Evolutionary conservation across 2,797 vertebrate species (phyloP), one percentile per base, ranked within the genome.

Genomic region (Arnoldichthys spilopterus): DNA sequence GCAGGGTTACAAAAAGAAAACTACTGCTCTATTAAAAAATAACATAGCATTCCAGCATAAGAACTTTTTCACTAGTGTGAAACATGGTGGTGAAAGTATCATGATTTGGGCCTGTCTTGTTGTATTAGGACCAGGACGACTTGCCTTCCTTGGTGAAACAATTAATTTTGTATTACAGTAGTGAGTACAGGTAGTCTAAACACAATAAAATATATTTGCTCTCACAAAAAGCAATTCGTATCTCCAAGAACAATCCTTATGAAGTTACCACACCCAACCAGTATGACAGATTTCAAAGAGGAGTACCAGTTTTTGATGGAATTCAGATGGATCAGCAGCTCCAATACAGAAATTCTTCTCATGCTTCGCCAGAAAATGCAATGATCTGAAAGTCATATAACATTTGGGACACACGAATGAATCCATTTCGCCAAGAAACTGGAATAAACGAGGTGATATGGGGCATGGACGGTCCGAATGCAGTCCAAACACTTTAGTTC

Each of bases 311-410:
- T 37, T 22, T 59, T 49, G 43, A 13, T 24, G 9, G 16, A 34
- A 58, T 20, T 26, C 61, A 24, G 37, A 56, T 6, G 12, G 26
- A 34, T 7, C 22, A 22, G 20, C 66, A 59, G 40, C 77, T 34
- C 88, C 89, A 64, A 90, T 88, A 54, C 88, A 89, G 67, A 90
- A 90, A 77, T 84, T 88, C n/a, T 87, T 84, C 74, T 82, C 83
- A 61, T 90, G 89, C 47, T 88, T 88, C 72, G 75, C 75, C 22
- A 89, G 81, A 61, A 89, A 80, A 59, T 79, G 73, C 11, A 40
- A 45, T 24, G 72, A 73, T 56, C 70, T 77, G 28, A 83, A 83
- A 69, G 63, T 30, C 73, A 79, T 74, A 37, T 74, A 45, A 56
- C 80, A 76, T 58, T 43, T 70, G 30, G 45, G 64, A 24, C 72